A percentile compares a stretch with the other conserved stretches of the same genome.
Conservation (phyloP, 2,888 invertebrate genomes). For the Machimus rusticus region DNA sequence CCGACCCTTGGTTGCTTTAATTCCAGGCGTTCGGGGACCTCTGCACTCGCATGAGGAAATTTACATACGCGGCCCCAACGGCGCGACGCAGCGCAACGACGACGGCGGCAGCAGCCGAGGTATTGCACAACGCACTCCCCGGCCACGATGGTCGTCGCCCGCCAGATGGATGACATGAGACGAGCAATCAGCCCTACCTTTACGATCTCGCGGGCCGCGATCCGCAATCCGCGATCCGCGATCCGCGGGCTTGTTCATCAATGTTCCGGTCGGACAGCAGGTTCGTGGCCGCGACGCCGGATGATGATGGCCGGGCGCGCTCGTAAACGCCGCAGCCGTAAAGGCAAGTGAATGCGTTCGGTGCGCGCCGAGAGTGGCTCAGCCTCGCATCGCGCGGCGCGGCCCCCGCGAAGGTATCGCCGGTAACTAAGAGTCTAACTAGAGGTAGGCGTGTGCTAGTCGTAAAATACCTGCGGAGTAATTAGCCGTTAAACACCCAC, state of each 20-base stretch:
- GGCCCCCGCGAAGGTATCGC: slow-evolving; percentile 5
- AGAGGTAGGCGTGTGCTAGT: slow-evolving; percentile 40
- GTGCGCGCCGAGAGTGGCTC: background rate
- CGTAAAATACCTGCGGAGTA: slow-evolving; percentile 43
- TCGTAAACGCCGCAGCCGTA: slow-evolving; percentile 10
- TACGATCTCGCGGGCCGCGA: background rate
- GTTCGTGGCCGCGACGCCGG: background rate
- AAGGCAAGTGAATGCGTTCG: slow-evolving; percentile 29
- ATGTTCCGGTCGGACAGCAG: slow-evolving; percentile 30
- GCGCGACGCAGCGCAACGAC: too few relatives aligned
- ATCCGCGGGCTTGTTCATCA: slow-evolving; percentile 10
- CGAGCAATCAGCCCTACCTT: slow-evolving; percentile 32
- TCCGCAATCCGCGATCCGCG: background rate
- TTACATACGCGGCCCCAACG: background rate
- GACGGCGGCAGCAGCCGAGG: background rate
- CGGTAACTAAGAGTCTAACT: slow-evolving; percentile 28
- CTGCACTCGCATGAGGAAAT: slow-evolving; percentile 16
- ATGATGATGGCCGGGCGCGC: background rate
- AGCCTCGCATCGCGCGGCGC: background rate
- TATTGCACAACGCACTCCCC: slow-evolving; percentile 19
- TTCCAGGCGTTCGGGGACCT: slow-evolving; percentile 18
- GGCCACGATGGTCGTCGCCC: background rate
- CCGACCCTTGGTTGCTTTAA: slow-evolving; percentile 2
- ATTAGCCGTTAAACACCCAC: slow-evolving; percentile 45
- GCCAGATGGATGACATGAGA: slow-evolving; percentile 36